Evolutionary conservation across 2,888 invertebrate genomes (phyloP).

Genomic region (Eupeodes latifasciatus): DNA sequence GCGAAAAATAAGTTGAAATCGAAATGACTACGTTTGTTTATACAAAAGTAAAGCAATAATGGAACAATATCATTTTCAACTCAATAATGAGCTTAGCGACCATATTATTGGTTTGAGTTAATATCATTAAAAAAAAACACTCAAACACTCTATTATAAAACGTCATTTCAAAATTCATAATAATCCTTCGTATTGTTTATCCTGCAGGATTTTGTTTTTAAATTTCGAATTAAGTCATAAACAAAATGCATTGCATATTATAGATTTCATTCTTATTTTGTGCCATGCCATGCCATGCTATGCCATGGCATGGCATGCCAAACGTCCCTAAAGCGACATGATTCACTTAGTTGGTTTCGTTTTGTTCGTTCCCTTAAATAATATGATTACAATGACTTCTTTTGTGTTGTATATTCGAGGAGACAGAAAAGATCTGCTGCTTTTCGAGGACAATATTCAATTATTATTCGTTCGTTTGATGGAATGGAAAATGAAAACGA

Average conservation of each 20-base stretch:
- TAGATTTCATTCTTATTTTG: constrained; percentile 11
- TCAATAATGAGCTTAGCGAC: too few species aligned
- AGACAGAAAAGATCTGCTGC: constrained; percentile 21
- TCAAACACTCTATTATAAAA: too few species aligned
- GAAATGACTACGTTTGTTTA: too few species aligned
- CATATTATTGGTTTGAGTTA: too few species aligned
- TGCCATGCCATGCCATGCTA: constrained; percentile 25
- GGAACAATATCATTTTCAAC: too few species aligned
- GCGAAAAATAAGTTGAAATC: too few species aligned
- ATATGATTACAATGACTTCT: constrained; percentile 58
- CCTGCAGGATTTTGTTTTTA: background rate
- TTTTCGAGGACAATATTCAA: constrained; percentile 58
- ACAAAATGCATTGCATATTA: background rate
- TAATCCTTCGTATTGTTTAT: background rate
- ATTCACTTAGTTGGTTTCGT: constrained; percentile 53
- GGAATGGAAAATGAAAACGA: constrained; percentile 42
- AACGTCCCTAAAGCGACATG: constrained; percentile 24
- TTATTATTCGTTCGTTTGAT: constrained; percentile 55
- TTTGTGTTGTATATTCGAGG: constrained; percentile 40
- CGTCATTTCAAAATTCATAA: background rate
- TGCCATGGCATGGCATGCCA: constrained; percentile 13
- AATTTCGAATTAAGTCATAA: background rate
- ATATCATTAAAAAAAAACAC: too few species aligned
- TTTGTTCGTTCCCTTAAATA: constrained; percentile 39
- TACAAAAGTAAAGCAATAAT: too few species aligned